These are phyloP conservation scores for Atlantisia rogersi DNA, from an alignment of 2,113 vertebrate genomes.

Conservation along the genomic window DNA sequence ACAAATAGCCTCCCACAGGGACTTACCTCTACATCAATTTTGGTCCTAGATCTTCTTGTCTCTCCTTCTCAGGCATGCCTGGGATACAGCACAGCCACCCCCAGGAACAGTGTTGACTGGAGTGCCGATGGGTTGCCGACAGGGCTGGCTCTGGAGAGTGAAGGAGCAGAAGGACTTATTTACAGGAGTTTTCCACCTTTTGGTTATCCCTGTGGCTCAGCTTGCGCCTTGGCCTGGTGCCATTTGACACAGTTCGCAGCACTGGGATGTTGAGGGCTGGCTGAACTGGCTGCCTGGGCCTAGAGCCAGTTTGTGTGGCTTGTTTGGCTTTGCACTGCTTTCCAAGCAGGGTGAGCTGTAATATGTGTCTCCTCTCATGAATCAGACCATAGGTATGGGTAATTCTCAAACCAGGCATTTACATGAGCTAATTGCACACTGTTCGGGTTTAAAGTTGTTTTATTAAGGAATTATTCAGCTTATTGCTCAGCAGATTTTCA, in stretches of 20 bases:
- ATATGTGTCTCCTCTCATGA: conserved; percentile 27
- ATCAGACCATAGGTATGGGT: conserved; percentile 21
- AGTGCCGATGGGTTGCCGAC: background rate
- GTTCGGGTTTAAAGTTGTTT: background rate
- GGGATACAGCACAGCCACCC: background rate
- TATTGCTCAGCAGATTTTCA: conserved; percentile 49
- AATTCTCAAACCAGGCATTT: conserved; percentile 12
- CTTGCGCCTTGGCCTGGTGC: conserved; percentile 33
- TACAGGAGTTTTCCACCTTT: conserved; percentile 27
- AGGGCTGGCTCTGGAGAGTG: background rate
- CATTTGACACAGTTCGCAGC: background rate
- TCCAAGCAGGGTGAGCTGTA: background rate
- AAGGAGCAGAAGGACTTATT: background rate
- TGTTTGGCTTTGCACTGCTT: background rate
- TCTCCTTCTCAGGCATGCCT: background rate
- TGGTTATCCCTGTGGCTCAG: background rate
- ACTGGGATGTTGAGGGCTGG: background rate
- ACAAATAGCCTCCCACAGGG: rapidly evolving
- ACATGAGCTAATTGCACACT: background rate
- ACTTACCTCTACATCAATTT: background rate
- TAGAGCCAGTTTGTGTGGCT: conserved; percentile 24
- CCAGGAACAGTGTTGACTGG: background rate
- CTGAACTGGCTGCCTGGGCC: conserved; percentile 45
- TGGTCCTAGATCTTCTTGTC: background rate
- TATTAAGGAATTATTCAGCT: conserved; percentile 19